Evolutionary conservation across 2,888 invertebrate species (phyloP).

Genomic region (Drosophila percnosoma): DNA sequence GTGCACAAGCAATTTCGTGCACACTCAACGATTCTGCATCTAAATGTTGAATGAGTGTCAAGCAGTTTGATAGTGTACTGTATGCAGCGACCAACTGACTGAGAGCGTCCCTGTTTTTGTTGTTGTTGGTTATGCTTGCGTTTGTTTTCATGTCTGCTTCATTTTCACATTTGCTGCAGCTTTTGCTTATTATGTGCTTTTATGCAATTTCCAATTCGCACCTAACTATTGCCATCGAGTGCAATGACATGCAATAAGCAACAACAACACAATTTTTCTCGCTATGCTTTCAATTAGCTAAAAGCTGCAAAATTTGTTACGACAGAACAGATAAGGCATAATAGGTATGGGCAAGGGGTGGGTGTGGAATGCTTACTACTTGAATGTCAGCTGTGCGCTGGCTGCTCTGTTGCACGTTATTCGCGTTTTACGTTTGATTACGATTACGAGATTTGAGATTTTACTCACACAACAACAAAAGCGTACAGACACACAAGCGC

Average conservation of each 20-base stretch:
- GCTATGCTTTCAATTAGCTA: constrained; percentile 67
- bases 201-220: constrained; percentile 51
- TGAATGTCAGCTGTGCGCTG: constrained; percentile 59
- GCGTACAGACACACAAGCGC: constrained; percentile 3
- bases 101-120: constrained; percentile 24
- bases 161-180: constrained; percentile 19
- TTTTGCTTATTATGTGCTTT: constrained; percentile 47
- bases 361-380: constrained; percentile 47
- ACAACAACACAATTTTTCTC: constrained; percentile 16
- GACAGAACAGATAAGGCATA: constrained; percentile 19
- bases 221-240: constrained; percentile 51
- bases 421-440: constrained; percentile 44
- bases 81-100: constrained; percentile 7
- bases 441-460: constrained; percentile 40
- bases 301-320: constrained; percentile 55
- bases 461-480: constrained; percentile 24
- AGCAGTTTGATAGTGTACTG: constrained; percentile 32
- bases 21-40: neutral
- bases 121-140: constrained; percentile 20
- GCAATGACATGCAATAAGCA: constrained; percentile 61
- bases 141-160: constrained; percentile 31
- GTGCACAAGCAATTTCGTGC: constrained; percentile 9
- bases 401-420: constrained; percentile 59
- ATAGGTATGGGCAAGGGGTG: constrained; percentile 1
- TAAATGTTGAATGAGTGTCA: constrained; percentile 35